phyloP scores from a whole-genome alignment of 92 coral and sea anemone species.

The Epizoanthus fatuus region DNA sequence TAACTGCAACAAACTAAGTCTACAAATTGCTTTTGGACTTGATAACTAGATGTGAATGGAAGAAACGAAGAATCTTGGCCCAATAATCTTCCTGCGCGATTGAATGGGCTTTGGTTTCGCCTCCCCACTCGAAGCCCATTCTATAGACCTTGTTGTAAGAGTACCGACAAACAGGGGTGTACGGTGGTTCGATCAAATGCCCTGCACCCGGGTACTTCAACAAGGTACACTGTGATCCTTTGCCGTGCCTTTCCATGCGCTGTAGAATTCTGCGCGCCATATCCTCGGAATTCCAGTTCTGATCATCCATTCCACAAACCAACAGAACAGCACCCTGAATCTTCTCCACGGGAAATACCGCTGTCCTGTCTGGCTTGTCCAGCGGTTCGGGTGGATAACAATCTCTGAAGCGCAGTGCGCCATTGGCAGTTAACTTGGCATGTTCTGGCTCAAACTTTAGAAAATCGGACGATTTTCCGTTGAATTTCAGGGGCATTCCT shows the following conservation, averaged over 20 bases:
- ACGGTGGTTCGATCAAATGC: constrained; percentile 87
- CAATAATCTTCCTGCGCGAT: constrained; percentile 81
- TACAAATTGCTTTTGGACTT: constrained; percentile 48
- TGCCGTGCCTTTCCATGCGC: constrained; percentile 67
- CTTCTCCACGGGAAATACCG: constrained; percentile 77
- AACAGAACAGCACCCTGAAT: constrained; percentile 77
- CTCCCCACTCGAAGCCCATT: constrained; percentile 79
- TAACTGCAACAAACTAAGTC: no score
- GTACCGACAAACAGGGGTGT: constrained; percentile 68
- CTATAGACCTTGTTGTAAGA: constrained; percentile 78
- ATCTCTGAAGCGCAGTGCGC: constrained; percentile 62
- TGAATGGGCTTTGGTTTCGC: constrained; percentile 64
- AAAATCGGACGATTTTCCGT: constrained; percentile 61
- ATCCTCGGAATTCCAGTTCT: constrained; percentile 49
- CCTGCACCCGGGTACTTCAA: constrained; percentile 80
- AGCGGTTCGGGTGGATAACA: constrained; percentile 63
- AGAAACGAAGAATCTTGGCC: constrained; percentile 66
- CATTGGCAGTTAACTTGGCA: constrained; percentile 48
- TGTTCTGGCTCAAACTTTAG: constrained; percentile 78
- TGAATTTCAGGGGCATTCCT: constrained; percentile 66
- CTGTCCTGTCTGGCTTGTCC: constrained; percentile 56
- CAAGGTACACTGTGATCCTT: constrained; percentile 56
- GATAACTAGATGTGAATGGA: constrained; percentile 2
- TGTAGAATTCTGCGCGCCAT: constrained; percentile 66
- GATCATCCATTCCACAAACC: constrained; percentile 79